Evolutionary conservation across 2,113 vertebrate genomes (phyloP).

Genomic region (Pterocles orientalis): DNA sequence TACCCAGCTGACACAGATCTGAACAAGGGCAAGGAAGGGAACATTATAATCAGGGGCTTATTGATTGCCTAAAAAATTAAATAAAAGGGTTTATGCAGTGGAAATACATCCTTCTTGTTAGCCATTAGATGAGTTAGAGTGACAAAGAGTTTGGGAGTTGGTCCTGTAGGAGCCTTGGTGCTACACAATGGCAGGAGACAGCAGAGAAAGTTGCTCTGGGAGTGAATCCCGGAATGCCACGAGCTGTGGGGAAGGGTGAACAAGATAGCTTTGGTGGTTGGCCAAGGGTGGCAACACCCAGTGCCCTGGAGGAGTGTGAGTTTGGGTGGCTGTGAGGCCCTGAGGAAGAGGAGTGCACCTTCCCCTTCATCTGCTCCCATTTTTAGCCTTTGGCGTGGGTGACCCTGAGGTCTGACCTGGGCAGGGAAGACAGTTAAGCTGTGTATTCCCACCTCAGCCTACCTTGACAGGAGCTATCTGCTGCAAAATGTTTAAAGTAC

Average conservation of each 20-base stretch:
- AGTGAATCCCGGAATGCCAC: background rate
- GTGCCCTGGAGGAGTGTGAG: background rate
- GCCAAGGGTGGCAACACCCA: background rate
- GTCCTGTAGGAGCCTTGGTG: background rate
- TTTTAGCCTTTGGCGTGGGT: fast-evolving
- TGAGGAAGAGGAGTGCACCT: background rate
- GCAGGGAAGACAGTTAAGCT: background rate
- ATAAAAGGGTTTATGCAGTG: background rate
- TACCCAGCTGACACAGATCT: background rate
- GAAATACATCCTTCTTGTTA: background rate
- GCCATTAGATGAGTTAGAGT: background rate
- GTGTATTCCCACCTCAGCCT: background rate
- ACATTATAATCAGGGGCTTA: conserved; percentile 1
- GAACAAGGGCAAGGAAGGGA: background rate
- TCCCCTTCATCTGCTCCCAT: fast-evolving
- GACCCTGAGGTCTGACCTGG: background rate
- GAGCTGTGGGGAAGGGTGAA: background rate
- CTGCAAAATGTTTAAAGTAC: background rate
- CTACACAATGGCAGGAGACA: background rate
- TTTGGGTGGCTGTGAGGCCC: background rate
- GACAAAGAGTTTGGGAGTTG: background rate
- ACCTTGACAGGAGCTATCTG: background rate
- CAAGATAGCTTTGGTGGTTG: background rate
- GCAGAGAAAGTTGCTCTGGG: background rate
- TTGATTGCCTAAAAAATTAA: background rate